Conservation (phyloP, 2,113 vertebrate genomes). For the Gymnogyps californianus region DNA sequence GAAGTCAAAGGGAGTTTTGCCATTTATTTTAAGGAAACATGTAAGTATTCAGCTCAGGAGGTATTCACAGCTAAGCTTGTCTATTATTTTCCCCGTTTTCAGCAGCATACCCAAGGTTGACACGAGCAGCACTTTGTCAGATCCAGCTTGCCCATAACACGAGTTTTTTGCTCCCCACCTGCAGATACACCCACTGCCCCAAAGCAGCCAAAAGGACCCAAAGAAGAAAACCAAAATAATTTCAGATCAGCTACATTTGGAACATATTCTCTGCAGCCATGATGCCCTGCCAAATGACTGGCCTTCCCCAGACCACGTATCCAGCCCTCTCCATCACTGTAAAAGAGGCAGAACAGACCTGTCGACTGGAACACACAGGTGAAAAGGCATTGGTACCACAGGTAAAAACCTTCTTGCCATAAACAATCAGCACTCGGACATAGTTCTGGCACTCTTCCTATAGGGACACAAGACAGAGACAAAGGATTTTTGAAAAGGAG, state of each 20-base stretch:
- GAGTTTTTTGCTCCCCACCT: neutral
- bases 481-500: neutral
- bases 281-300: neutral
- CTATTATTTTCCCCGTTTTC: neutral
- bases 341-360: slow-evolving; percentile 75
- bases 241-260: neutral
- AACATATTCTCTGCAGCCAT: neutral
- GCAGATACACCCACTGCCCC: neutral
- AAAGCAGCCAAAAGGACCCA: neutral
- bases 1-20: neutral
- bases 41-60: neutral
- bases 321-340: neutral
- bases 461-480: neutral
- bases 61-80: neutral
- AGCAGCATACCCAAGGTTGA: neutral
- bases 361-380: slow-evolving; percentile 89
- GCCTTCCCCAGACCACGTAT: neutral
- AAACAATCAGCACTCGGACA: slow-evolving; percentile 90
- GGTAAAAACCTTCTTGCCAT: slow-evolving; percentile 92
- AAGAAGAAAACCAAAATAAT: neutral
- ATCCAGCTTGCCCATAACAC: neutral
- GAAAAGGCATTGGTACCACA: slow-evolving; percentile 98
- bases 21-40: neutral
- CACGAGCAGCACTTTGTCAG: neutral
- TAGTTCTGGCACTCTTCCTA: slow-evolving; percentile 98